A percentile compares a stretch with the other conserved stretches of the same genome.
Conservation (phyloP, 2,113 vertebrate genomes). For the Megalops atlanticus region DNA sequence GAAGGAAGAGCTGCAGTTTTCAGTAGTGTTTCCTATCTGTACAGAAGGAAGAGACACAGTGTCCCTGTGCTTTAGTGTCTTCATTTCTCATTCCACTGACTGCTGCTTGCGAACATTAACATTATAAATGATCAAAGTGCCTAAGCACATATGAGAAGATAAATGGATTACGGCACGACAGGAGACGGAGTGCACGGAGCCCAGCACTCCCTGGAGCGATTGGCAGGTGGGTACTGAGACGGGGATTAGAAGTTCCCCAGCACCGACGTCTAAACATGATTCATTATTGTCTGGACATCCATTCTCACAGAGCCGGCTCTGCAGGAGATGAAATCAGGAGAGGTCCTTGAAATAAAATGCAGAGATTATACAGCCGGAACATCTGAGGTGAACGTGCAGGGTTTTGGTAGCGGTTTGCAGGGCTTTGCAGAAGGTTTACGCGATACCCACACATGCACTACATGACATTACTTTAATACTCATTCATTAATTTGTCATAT, state of each 20-base stretch:
- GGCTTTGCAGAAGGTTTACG: too few relatives aligned
- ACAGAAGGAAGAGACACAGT: too few relatives aligned
- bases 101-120: not conserved
- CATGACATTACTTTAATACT: too few relatives aligned
- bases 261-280: slow-evolving; percentile 4
- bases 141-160: not conserved
- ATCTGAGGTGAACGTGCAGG: not conserved
- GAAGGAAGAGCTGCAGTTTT: too few relatives aligned
- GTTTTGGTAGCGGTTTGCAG: not conserved
- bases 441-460: too few relatives aligned
- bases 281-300: not conserved
- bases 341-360: not conserved
- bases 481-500: too few relatives aligned
- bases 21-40: too few relatives aligned
- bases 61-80: not conserved
- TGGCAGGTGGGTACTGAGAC: not conserved
- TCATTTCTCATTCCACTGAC: not conserved
- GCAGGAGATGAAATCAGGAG: not conserved
- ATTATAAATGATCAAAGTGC: not conserved
- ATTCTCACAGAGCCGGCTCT: not conserved
- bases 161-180: not conserved
- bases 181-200: not conserved
- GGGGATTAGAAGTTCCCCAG: not conserved
- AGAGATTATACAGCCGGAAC: not conserved
- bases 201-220: not conserved